These are phyloP conservation scores for Melangyna quadrimaculata DNA, from an alignment of 2,888 invertebrate genomes.

Conservation along the genomic window DNA sequence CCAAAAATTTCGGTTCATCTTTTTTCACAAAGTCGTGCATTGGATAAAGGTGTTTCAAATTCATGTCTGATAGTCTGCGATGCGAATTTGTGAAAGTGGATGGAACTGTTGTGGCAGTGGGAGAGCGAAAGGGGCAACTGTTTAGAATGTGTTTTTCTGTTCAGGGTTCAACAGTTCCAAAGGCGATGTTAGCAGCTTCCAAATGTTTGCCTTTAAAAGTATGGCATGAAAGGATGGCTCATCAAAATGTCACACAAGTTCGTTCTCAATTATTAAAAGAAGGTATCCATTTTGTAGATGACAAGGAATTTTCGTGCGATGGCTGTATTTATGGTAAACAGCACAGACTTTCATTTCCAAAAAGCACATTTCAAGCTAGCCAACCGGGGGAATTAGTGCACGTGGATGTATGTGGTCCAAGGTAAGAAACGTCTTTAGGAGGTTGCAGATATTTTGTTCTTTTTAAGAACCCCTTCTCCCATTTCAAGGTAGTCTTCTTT, in stretches of 20 bases:
- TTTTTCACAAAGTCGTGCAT: too few species aligned
- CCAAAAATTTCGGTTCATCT: neutral
- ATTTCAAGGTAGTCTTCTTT: neutral
- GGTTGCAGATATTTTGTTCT: too few species aligned
- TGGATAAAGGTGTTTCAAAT: neutral
- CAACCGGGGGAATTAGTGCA: slow-evolving; percentile 19
- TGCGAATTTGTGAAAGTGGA: neutral
- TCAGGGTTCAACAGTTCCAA: neutral
- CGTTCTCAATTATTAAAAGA: too few species aligned
- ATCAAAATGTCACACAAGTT: slow-evolving; percentile 53
- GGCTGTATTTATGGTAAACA: slow-evolving; percentile 18
- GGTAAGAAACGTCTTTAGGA: too few species aligned
- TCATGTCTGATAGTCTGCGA: neutral
- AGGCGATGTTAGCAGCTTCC: neutral
- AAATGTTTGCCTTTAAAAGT: slow-evolving; percentile 9
- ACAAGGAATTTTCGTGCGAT: neutral
- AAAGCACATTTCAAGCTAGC: slow-evolving; percentile 11
- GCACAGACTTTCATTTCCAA: slow-evolving; percentile 10
- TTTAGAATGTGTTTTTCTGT: slow-evolving; percentile 29
- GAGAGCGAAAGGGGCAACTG: slow-evolving; percentile 18
- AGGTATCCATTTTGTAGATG: too few species aligned
- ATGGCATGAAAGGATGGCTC: slow-evolving; percentile 45
- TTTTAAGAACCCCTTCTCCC: neutral
- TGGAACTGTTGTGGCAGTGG: slow-evolving; percentile 18
- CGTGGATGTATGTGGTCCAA: neutral